phyloP scores from a whole-genome alignment of 2,113 vertebrate genomes.

The Tachysurus fulvidraco region DNA sequence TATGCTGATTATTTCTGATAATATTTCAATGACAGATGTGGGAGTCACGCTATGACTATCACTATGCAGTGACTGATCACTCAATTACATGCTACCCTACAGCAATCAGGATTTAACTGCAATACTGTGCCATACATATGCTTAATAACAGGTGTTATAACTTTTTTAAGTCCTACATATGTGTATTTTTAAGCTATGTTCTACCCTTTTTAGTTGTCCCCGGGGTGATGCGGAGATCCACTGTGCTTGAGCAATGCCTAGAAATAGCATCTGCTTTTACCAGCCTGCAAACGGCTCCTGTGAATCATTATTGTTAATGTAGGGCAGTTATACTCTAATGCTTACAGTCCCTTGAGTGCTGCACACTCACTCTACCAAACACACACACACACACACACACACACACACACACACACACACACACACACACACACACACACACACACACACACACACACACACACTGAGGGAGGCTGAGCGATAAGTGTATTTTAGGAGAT shows the following conservation, averaged over 20 bases:
- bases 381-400: background rate
- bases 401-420: background rate
- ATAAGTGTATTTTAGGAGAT: slow-evolving; percentile 56
- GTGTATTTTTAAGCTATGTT: background rate
- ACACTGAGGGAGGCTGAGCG: slow-evolving; percentile 25
- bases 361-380: background rate
- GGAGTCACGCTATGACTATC: background rate
- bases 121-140: background rate
- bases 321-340: slow-evolving; percentile 13
- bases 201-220: background rate
- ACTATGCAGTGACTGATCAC: background rate
- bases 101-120: background rate
- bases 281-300: slow-evolving; percentile 12
- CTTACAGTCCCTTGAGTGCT: slow-evolving; percentile 22
- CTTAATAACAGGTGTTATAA: background rate
- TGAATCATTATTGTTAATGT: slow-evolving; percentile 48
- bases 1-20: slow-evolving; percentile 20
- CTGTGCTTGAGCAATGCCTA: slow-evolving; percentile 17
- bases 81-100: background rate
- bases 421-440: slow-evolving; percentile 3
- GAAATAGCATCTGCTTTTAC: slow-evolving; percentile 26
- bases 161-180: background rate
- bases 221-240: background rate
- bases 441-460: background rate
- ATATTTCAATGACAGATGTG: slow-evolving; percentile 38